These are phyloP conservation scores for Steinernema hermaphroditum DNA, from an alignment of 2,888 invertebrate genomes.

Conservation along the genomic window DNA sequence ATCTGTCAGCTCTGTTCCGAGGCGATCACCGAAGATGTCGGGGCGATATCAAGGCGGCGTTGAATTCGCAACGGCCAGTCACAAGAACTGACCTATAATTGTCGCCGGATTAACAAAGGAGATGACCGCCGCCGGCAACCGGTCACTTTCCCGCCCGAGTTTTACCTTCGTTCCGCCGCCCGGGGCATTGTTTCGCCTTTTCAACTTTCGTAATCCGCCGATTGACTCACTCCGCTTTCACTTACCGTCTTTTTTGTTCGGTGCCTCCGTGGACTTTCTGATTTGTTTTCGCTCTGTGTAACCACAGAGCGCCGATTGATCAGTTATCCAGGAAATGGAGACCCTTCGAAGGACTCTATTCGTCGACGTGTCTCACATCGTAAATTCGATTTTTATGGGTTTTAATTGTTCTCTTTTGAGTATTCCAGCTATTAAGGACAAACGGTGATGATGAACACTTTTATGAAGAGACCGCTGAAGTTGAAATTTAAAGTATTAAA, in stretches of 20 bases:
- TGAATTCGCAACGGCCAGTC: neutral
- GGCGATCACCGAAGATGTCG: no score
- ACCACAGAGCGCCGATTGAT: neutral
- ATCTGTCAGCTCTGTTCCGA: no score
- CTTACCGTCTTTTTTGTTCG: neutral
- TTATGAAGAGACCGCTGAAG: no score
- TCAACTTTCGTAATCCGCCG: neutral
- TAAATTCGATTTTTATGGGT: neutral
- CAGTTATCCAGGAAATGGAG: neutral
- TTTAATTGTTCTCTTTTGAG: no score
- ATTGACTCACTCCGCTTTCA: neutral
- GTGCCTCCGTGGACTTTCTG: no score
- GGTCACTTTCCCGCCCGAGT: neutral
- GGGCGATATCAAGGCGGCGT: neutral
- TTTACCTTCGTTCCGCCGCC: constrained; percentile 22
- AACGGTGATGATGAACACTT: no score
- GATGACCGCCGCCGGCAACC: neutral
- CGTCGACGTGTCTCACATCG: neutral
- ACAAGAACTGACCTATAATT: constrained; percentile 6
- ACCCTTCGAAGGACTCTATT: neutral
- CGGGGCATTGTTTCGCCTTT: neutral
- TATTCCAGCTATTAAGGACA: no score
- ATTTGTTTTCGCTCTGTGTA: no score
- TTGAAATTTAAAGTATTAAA: no score
- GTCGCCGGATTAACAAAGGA: neutral